phyloP scores from a whole-genome alignment of 2,888 invertebrate genomes.

The Meghimatium bilineatum region DNA sequence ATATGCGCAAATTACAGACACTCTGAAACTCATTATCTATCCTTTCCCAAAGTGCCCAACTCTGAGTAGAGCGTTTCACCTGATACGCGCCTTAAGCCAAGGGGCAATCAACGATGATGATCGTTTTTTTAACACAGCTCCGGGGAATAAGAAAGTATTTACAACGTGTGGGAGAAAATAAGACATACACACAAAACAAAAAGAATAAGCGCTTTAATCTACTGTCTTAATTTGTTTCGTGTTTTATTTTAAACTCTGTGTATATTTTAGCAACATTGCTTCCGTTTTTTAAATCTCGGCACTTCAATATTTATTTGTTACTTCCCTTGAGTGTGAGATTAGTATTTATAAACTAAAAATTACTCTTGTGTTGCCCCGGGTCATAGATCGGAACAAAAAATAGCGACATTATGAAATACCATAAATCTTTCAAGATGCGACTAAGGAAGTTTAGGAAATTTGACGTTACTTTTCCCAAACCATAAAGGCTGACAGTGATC shows the following conservation, averaged over 20 bases:
- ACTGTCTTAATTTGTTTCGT: not conserved
- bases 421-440: no score
- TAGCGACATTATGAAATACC: no score
- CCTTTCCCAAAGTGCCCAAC: not conserved
- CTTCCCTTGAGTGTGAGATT: no score
- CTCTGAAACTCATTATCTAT: conserved; percentile 15
- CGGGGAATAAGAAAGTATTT: not conserved
- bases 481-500: no score
- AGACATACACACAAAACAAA: not conserved
- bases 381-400: no score
- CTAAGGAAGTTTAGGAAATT: no score
- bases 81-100: not conserved
- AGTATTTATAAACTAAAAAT: no score
- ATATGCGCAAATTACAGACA: not conserved
- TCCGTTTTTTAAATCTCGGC: no score
- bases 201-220: not conserved
- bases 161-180: not conserved
- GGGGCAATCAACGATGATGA: not conserved
- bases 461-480: no score
- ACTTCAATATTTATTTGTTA: no score
- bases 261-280: no score
- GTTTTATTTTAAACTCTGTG: not conserved
- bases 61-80: not conserved
- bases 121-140: not conserved
- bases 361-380: no score